phyloP scores from a whole-genome alignment of 1,140 invertebrate genomes.

The Amphibalanus amphitrite region DNA sequence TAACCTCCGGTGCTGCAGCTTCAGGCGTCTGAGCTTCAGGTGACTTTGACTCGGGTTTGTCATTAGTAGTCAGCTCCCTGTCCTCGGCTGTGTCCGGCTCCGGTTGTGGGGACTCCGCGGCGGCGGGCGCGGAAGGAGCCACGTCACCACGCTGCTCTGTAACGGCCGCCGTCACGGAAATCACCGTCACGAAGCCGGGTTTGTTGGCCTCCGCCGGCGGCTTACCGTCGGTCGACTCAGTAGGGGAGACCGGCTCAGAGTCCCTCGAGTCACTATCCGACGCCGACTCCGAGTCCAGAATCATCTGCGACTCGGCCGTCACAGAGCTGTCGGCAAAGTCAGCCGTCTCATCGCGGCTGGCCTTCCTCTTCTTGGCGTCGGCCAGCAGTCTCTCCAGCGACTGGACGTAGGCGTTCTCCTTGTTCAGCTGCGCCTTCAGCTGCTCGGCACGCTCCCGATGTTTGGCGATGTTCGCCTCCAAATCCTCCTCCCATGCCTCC shows the following conservation, averaged over 20 bases:
- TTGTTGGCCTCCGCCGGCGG: constrained; percentile 9
- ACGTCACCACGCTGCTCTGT: constrained; percentile 14
- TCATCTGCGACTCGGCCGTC: too few species aligned
- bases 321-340: too few species aligned
- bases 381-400: constrained; percentile 63
- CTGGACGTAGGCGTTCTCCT: constrained; percentile 76
- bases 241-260: constrained; percentile 14
- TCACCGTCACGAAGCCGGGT: constrained; percentile 70
- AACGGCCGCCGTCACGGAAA: constrained; percentile 53
- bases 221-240: constrained; percentile 1
- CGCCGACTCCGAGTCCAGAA: constrained; percentile 12
- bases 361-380: constrained; percentile 18
- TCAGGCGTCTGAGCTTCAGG: too few species aligned
- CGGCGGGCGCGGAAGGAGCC: too few species aligned
- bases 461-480: constrained; percentile 64
- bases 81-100: too few species aligned
- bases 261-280: constrained; percentile 5
- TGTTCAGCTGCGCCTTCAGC: constrained; percentile 55
- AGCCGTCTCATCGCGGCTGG: constrained; percentile 21
- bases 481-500: constrained; percentile 77
- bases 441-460: constrained; percentile 57
- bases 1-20: too few species aligned
- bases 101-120: too few species aligned
- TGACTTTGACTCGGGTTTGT: too few species aligned
- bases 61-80: too few species aligned